phyloP scores from a whole-genome alignment of 2,113 vertebrate species.

The Anhinga anhinga region DNA sequence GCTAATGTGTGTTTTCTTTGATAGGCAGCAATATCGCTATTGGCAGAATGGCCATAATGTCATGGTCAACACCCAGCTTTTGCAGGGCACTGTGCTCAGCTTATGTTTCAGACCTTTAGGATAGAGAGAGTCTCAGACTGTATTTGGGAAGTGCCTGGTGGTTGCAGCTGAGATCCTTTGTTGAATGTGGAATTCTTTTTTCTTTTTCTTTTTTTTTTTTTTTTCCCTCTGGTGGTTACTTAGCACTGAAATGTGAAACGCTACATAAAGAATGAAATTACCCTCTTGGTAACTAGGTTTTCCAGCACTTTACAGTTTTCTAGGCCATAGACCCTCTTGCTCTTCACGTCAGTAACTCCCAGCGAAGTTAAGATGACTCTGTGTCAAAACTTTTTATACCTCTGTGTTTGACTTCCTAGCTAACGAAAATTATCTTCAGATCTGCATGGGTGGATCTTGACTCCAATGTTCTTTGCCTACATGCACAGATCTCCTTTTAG shows the following conservation, averaged over 20 bases:
- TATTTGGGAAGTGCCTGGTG: neutral
- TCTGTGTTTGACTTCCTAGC: conserved; percentile 8
- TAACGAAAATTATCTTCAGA: conserved; percentile 39
- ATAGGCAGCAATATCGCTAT: neutral
- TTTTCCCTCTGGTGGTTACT: neutral
- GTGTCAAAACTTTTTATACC: conserved; percentile 22
- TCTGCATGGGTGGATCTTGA: neutral
- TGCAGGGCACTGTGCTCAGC: neutral
- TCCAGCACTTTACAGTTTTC: neutral
- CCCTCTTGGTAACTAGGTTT: neutral
- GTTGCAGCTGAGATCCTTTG: neutral
- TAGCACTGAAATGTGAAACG: conserved; percentile 12
- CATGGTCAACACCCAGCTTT: neutral
- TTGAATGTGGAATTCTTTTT: neutral
- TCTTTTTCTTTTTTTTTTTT: too few relatives aligned
- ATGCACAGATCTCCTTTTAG: neutral
- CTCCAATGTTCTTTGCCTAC: neutral
- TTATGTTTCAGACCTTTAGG: neutral
- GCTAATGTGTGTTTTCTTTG: neutral
- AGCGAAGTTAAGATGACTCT: conserved; percentile 8
- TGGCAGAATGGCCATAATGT: neutral
- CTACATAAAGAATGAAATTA: conserved; percentile 41
- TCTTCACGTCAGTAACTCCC: conserved; percentile 18
- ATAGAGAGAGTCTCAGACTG: neutral
- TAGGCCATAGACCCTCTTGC: neutral